These are phyloP conservation scores for Guaruba guarouba DNA, from an alignment of 2,113 vertebrate genomes.

Conservation along the genomic window DNA sequence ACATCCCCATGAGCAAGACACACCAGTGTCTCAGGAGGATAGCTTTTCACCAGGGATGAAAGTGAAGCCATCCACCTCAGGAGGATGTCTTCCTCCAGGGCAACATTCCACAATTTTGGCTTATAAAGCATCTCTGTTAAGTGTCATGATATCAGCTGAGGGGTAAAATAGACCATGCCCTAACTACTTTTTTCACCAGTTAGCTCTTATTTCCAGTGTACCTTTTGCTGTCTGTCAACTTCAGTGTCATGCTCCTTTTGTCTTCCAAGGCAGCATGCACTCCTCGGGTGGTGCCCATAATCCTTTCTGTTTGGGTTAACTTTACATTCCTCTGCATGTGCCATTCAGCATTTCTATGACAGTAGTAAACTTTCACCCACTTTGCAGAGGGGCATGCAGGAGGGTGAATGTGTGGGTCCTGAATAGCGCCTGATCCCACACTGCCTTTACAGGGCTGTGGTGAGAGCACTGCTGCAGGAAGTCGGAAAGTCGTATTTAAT, in stretches of 20 bases:
- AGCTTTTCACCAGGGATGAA: background rate
- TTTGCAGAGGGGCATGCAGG: fast-evolving
- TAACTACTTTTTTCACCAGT: background rate
- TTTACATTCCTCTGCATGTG: fast-evolving
- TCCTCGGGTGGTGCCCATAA: background rate
- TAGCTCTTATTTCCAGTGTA: background rate
- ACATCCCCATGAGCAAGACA: background rate
- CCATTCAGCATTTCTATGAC: fast-evolving
- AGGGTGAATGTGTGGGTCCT: background rate
- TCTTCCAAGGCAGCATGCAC: background rate
- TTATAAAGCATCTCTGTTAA: background rate
- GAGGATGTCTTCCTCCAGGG: background rate
- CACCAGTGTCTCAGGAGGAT: background rate
- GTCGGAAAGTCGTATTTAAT: conserved; percentile 32
- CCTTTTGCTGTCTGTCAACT: background rate
- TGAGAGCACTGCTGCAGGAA: background rate
- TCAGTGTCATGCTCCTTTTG: background rate
- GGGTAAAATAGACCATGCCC: background rate
- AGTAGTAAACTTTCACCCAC: background rate
- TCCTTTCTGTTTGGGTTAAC: background rate
- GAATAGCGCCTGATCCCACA: background rate
- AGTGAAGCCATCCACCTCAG: background rate
- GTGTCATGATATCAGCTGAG: background rate
- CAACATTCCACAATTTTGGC: background rate
- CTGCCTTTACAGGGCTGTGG: background rate